phyloP scores from a whole-genome alignment of 2,113 vertebrate species.

The Panthera tigris region DNA sequence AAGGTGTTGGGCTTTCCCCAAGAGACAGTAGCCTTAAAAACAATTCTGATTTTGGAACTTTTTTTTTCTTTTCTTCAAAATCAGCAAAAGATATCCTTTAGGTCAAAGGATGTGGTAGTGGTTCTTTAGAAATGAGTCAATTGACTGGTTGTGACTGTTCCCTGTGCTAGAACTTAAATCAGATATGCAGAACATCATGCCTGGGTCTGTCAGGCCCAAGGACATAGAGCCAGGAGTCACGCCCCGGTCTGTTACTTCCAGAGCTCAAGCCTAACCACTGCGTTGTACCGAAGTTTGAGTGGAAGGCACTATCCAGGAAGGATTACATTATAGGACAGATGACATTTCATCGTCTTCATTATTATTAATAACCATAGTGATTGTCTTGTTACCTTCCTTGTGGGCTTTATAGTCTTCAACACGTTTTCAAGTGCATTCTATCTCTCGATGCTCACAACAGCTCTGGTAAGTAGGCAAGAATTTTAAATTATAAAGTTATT shows the following conservation, averaged over 20 bases:
- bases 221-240: neutral
- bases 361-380: neutral
- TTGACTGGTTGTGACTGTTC: neutral
- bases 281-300: neutral
- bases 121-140: neutral
- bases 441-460: constrained; percentile 60
- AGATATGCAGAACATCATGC: rapidly evolving
- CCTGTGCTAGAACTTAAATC: neutral
- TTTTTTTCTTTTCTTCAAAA: neutral
- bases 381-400: neutral
- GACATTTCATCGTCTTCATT: neutral
- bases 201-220: rapidly evolving
- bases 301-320: neutral
- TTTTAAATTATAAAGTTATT: constrained; percentile 77
- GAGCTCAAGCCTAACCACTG: neutral
- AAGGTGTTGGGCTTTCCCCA: neutral
- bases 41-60: neutral
- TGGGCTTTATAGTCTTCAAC: constrained; percentile 7
- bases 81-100: neutral
- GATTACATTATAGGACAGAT: neutral
- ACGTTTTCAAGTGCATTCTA: neutral
- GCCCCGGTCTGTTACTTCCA: neutral
- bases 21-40: neutral
- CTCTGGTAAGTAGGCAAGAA: constrained; percentile 65
- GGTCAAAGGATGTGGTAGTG: neutral